Conservation (phyloP, 2,113 vertebrate genomes). For the Thomomys bottae region DNA sequence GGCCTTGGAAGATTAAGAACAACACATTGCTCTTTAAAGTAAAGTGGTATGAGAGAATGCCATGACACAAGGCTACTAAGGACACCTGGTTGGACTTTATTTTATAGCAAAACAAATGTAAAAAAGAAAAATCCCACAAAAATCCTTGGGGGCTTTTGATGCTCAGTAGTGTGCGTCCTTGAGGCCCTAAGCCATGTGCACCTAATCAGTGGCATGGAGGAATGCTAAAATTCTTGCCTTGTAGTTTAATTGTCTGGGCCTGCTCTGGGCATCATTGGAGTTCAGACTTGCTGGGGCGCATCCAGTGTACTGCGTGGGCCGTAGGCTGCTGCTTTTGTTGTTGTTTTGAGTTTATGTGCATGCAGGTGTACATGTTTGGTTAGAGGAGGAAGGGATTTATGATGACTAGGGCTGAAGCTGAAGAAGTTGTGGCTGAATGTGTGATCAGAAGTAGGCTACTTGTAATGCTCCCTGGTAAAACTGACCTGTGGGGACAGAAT, state of each 20-base stretch:
- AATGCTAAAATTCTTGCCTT: not conserved
- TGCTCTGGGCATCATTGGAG: not conserved
- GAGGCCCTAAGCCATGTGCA: not conserved
- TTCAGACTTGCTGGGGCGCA: too few species aligned
- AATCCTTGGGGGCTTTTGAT: not conserved
- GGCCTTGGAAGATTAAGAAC: not conserved
- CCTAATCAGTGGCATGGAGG: not conserved
- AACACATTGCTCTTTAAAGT: not conserved
- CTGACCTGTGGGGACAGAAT: not conserved
- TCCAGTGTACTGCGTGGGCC: not conserved
- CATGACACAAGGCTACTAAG: not conserved
- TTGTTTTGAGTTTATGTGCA: not conserved
- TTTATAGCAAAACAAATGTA: not conserved
- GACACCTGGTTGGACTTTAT: conserved; percentile 9
- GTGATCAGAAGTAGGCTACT: not conserved
- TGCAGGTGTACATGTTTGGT: not conserved
- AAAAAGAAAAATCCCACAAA: not conserved
- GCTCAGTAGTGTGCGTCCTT: not conserved
- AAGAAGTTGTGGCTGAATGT: not conserved
- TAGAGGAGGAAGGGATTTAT: not conserved
- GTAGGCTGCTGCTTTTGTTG: not conserved
- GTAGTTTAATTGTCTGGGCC: not conserved
- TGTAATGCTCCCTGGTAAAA: not conserved
- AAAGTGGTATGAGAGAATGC: not conserved
- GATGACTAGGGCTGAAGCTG: not conserved